Evolutionary conservation across 2,113 vertebrate species (phyloP).

Genomic region (Arenaria interpres): DNA sequence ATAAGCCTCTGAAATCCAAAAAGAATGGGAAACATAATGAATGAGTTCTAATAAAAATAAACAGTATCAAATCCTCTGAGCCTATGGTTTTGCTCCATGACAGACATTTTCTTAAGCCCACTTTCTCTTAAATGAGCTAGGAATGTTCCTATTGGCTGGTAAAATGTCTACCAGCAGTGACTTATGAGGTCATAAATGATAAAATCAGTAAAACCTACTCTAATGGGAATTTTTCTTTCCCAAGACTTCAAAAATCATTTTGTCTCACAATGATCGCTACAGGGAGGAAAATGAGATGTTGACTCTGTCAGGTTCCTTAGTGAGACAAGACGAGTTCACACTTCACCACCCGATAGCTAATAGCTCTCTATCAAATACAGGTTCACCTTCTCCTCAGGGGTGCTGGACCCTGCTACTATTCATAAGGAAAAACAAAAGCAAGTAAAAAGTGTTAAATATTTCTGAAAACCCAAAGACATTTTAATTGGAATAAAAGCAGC

Average conservation of each 20-base stretch:
- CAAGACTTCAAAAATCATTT: constrained; percentile 68
- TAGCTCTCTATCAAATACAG: constrained; percentile 29
- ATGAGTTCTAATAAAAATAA: constrained; percentile 65
- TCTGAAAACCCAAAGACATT: constrained; percentile 3
- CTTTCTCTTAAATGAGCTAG: constrained; percentile 58
- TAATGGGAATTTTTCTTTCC: constrained; percentile 59
- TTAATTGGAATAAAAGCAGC: constrained; percentile 15
- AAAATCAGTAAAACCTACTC: constrained; percentile 67
- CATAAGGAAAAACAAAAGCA: constrained; percentile 5
- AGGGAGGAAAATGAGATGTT: constrained; percentile 65
- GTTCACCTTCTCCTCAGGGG: constrained; percentile 39
- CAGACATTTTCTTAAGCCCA: constrained; percentile 44
- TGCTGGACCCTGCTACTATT: neutral
- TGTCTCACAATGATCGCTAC: constrained; percentile 52
- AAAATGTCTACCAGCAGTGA: constrained; percentile 52
- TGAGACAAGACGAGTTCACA: constrained; percentile 62
- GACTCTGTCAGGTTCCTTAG: constrained; percentile 63
- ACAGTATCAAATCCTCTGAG: constrained; percentile 62
- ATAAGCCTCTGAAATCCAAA: constrained; percentile 70
- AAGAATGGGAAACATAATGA: constrained; percentile 68
- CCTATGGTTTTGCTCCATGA: constrained; percentile 33
- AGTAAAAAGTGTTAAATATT: neutral
- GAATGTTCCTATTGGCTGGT: constrained; percentile 34
- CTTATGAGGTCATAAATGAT: neutral
- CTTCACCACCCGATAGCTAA: constrained; percentile 46